Percentiles rank a stretch among this genome's conserved stretches.
Conservation (phyloP, 37 sponge, comb jelly and placozoan species). For the Oscarella lobularis region DNA sequence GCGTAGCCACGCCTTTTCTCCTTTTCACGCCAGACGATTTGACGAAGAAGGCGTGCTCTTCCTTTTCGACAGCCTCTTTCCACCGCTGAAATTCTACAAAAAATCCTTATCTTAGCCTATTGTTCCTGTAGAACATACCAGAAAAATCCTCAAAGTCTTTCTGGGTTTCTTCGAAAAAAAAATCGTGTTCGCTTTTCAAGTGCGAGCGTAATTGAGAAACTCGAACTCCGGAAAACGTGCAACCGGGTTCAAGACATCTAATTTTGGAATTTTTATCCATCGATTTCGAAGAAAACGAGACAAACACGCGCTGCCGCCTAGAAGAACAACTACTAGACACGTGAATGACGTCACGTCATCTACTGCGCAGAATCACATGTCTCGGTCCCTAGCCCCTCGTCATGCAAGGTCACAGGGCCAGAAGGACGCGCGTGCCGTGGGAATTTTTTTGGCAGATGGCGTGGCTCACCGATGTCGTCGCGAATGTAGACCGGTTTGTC, state of each 20-base stretch:
- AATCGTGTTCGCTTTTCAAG: neutral
- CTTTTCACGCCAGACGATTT: neutral
- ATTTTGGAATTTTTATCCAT: neutral
- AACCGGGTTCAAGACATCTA: neutral
- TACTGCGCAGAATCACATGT: too few species aligned
- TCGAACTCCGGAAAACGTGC: neutral
- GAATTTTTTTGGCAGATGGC: too few species aligned
- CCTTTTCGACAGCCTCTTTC: neutral
- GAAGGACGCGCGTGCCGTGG: too few species aligned
- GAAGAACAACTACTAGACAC: too few species aligned
- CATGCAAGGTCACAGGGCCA: too few species aligned
- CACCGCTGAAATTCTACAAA: neutral
- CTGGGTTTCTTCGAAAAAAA: neutral
- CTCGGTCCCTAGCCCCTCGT: slow-evolving; percentile 1
- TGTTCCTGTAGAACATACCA: too few species aligned
- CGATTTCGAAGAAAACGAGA: too few species aligned
- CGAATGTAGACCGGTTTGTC: too few species aligned
- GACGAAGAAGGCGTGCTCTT: neutral
- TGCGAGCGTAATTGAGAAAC: neutral
- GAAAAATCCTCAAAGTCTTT: neutral
- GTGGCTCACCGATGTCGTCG: too few species aligned
- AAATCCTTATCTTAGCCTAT: too few species aligned
- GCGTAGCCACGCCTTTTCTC: neutral
- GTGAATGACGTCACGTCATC: too few species aligned
- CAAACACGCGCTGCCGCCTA: too few species aligned